Conservation (phyloP, 2,888 invertebrate species). For the Ectropis crepuscularia region DNA sequence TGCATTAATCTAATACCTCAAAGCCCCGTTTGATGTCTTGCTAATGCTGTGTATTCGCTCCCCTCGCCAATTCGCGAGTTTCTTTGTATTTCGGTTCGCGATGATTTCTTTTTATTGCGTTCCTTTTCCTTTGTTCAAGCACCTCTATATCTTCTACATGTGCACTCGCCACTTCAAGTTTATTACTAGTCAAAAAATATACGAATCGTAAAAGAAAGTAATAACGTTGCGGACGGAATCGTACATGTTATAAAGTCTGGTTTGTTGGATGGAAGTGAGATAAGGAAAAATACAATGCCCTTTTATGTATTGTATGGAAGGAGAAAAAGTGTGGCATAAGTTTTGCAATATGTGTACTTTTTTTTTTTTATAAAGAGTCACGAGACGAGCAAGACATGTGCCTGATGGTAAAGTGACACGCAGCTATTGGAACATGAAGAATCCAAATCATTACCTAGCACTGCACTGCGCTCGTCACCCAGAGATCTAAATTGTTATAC, state of each 20-base stretch:
- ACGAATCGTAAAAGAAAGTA: slow-evolving; percentile 28
- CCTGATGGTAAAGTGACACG: no score
- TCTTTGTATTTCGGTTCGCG: slow-evolving; percentile 27
- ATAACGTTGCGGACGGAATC: slow-evolving; percentile 13
- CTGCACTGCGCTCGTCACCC: no score
- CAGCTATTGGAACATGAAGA: no score
- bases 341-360: no score
- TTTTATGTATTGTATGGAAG: no score
- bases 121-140: slow-evolving; percentile 30
- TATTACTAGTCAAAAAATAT: slow-evolving; percentile 28
- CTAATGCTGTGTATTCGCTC: slow-evolving; percentile 30
- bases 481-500: no score
- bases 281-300: background rate
- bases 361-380: no score
- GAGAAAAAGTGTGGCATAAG: no score
- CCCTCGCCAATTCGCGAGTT: slow-evolving; percentile 32
- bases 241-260: slow-evolving; percentile 12
- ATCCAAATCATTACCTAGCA: no score
- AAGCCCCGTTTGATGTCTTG: slow-evolving; percentile 32
- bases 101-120: slow-evolving; percentile 37
- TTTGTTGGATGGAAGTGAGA: slow-evolving; percentile 9
- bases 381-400: no score
- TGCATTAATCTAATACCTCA: slow-evolving; percentile 19
- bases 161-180: slow-evolving; percentile 24
- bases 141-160: slow-evolving; percentile 17